phyloP scores from a whole-genome alignment of 2,888 invertebrate species.

The Watsonalla cultraria region DNA sequence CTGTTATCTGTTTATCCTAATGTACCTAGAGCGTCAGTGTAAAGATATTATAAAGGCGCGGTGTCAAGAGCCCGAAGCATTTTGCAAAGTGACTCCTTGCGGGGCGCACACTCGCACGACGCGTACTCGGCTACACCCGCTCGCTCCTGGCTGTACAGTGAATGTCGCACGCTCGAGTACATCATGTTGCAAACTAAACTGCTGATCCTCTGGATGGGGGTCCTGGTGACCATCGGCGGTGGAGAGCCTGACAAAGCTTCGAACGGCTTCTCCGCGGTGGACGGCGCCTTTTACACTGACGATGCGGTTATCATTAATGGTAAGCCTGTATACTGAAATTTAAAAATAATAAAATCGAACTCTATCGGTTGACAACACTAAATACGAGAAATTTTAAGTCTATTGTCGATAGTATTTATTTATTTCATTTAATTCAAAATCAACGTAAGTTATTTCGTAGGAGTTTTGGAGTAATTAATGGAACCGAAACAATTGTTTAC shows the following conservation, averaged over 20 bases:
- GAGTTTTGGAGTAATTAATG: not conserved
- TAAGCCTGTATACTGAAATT: slow-evolving; percentile 34
- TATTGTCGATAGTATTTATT: not conserved
- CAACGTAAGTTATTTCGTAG: no score
- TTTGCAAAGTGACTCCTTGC: slow-evolving; percentile 71
- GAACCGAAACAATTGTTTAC: slow-evolving; percentile 13
- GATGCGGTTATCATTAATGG: slow-evolving; percentile 73
- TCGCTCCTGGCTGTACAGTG: slow-evolving; percentile 27
- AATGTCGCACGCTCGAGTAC: slow-evolving; percentile 32
- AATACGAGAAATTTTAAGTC: not conserved
- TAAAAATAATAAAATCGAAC: not conserved
- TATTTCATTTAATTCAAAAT: no score
- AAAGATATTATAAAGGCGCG: slow-evolving; percentile 74
- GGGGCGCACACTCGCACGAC: slow-evolving; percentile 62
- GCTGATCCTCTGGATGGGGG: slow-evolving; percentile 42
- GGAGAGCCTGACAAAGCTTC: slow-evolving; percentile 42
- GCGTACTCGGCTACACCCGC: slow-evolving; percentile 27
- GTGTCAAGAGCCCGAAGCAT: slow-evolving; percentile 57
- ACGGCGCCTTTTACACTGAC: slow-evolving; percentile 64
- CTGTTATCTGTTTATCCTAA: slow-evolving; percentile 70
- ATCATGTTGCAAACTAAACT: slow-evolving; percentile 46
- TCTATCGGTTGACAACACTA: no score
- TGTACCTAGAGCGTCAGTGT: slow-evolving; percentile 57
- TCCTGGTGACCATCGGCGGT: slow-evolving; percentile 46
- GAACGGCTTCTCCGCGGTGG: slow-evolving; percentile 57